Evolutionary conservation across 2,797 vertebrate genomes (phyloP).

Genomic region (Phyllotis vaccarum): DNA sequence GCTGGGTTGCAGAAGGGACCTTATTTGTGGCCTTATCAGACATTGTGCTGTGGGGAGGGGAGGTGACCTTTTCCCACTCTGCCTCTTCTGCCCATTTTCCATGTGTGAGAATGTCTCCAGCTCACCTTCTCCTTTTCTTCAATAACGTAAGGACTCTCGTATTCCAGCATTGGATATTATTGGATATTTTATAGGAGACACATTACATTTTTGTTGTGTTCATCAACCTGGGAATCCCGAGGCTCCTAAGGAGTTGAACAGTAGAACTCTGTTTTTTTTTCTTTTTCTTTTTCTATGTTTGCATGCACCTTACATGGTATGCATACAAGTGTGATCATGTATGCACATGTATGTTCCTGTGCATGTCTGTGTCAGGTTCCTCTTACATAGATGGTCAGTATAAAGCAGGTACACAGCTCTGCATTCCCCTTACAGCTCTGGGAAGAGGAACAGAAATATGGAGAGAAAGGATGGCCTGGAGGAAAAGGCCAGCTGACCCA

Average conservation of each 20-base stretch:
- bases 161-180: neutral
- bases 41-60: accelerated
- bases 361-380: accelerated
- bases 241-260: neutral
- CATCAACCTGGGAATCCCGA: neutral
- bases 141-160: neutral
- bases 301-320: neutral
- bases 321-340: neutral
- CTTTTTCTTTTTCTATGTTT: neutral
- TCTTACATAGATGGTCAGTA: accelerated
- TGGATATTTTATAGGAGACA: neutral
- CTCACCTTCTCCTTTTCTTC: accelerated
- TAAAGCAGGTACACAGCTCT: accelerated
- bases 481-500: slow-evolving; percentile 50
- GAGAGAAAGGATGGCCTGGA: neutral
- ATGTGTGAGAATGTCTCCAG: neutral
- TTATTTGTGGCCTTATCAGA: neutral
- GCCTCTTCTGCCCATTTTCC: neutral
- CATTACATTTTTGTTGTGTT: neutral
- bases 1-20: accelerated
- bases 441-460: neutral
- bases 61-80: no score
- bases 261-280: accelerated
- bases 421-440: neutral
- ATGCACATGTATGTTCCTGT: accelerated